Percentiles rank a stretch among this genome's conserved stretches.
phyloP scores from a whole-genome alignment of 2,113 vertebrate genomes.

The Trichomycterus rosablanca region DNA sequence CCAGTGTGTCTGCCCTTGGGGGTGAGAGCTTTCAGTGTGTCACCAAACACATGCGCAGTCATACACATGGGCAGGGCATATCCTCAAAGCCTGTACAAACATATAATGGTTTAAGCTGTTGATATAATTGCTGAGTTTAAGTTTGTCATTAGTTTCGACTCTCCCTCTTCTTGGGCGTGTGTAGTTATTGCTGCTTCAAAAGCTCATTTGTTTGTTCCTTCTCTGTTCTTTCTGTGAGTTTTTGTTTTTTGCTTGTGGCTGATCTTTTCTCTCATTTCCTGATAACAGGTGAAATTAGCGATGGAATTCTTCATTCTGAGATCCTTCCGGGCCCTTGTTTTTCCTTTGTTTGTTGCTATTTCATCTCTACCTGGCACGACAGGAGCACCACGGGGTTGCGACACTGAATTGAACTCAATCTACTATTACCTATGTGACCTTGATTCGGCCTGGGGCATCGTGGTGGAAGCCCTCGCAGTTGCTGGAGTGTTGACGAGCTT shows the following conservation, averaged over 20 bases:
- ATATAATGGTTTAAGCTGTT: not conserved
- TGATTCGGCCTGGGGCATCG: constrained; percentile 76
- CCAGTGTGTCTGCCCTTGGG: not conserved
- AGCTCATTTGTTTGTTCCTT: not conserved
- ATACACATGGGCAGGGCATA: not conserved
- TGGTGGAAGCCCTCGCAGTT: constrained; percentile 79
- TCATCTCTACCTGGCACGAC: constrained; percentile 33
- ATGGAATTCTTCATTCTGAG: constrained; percentile 8
- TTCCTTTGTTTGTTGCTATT: constrained; percentile 33
- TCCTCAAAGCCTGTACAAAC: constrained; percentile 3
- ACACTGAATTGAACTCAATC: constrained; percentile 68
- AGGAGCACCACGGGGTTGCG: constrained; percentile 69
- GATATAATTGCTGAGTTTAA: not conserved
- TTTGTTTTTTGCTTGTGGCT: not conserved
- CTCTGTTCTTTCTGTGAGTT: not conserved
- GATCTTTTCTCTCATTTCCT: not conserved
- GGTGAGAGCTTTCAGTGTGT: not conserved
- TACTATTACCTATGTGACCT: constrained; percentile 89
- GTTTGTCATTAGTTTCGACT: not conserved
- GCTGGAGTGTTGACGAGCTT: constrained; percentile 73
- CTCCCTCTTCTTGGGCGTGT: not conserved
- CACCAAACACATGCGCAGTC: not conserved
- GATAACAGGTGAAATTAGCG: constrained; percentile 13
- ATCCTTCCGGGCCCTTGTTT: constrained; percentile 10
- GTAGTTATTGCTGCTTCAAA: not conserved